Evolutionary conservation across 2,888 invertebrate genomes (phyloP), one percentile per base, ranked within the genome.

Genomic region (Rugalucina vietnamica): DNA sequence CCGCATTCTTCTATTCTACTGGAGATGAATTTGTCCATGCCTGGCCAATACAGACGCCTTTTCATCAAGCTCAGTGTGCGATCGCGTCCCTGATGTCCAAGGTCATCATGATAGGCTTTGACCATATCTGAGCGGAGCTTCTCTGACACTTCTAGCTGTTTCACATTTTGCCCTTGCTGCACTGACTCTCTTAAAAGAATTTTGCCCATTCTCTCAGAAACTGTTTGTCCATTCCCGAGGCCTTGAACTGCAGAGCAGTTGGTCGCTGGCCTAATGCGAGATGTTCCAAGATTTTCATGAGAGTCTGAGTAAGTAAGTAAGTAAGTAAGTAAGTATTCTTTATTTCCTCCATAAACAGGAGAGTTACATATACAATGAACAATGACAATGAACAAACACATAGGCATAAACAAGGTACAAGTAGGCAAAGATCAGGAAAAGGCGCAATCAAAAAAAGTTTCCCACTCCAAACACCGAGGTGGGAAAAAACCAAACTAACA

Each of bases 11-110:
- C 36, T 18, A 81, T 72, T 29, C 57, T 69, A 39, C 3, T 4
- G 24, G 18, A 71, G 76, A 77, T 65, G 32, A 60, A 69, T n/a
- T 43, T 34, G 37, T 60, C 57, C 76, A 81, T 70, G 5, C 81
- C 81, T 21, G 81, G 71, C 78, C 78, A 78, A 32, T 73, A 78
- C 14, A 71, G 24, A 27, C 78, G 54, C 21, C 34, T 36, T 36
- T 39, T 57, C 39, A 79, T 57, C 10, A 73, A 24, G 8, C 34
- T n/a, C 18, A 72, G 27, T 21, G 79, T 79, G 8, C 72, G 27
- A n/a, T 72, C 57, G 21, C 32, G 39, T 14, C 79, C 72, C 37
- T 24, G 73, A 37, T 79, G 79, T 32, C 79, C 79, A 27, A 77
- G 32, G 65, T 77, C 70, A 69, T 69, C 60, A 54, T 69, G 77